Evolutionary conservation across 2,113 vertebrate species (phyloP), one percentile per base, ranked within the genome.

Genomic region (Mus pahari): DNA sequence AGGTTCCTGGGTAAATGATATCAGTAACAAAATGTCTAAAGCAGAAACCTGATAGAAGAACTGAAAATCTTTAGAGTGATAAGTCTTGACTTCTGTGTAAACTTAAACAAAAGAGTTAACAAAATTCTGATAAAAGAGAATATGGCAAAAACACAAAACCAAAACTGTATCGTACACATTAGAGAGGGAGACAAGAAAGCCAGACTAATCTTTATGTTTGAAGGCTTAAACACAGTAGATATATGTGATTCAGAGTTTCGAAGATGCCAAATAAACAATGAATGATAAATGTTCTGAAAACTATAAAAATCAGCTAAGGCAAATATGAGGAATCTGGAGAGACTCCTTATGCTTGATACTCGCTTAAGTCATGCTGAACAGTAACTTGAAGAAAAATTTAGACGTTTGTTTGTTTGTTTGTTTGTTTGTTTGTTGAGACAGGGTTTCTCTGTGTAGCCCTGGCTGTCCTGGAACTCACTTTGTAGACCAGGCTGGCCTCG

Each of bases 281-380:
- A n/a, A 14, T 48, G 22, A 31, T 42, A 64, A 71, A 42, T 9
- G 1, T 36, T 91, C 60, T 45, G 8, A 45, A 55, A 88, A 71
- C 33, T 1, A 28, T 70, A 39, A 82, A 70, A 81, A 42, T 16
- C 11, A 11, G 17, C 12, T 50, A 28, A 2, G 20, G 7, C 48
- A 4, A 66, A 4, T 16, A 2, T 33, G 2, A 4, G 7, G 55
- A 10, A 10, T 17, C 22, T 7, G 9, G 4, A 28, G 2, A 60
- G 2, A 5, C 1, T 73, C 45, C 4, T 58, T 58, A 14, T 12
- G 22, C 8, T 66, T 33, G n/a, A 24, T 31, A 20, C 24, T 9
- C 42, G 1, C 1, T 5, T 89, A 33, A 55, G 5, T 64, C 3
- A 50, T 62, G 28, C 7, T 1, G 11, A 90, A 5, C 75, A 75